Evolutionary conservation across 2,888 invertebrate species (phyloP), one percentile per base, ranked within the genome.

Genomic region (Dendrolimus pini): DNA sequence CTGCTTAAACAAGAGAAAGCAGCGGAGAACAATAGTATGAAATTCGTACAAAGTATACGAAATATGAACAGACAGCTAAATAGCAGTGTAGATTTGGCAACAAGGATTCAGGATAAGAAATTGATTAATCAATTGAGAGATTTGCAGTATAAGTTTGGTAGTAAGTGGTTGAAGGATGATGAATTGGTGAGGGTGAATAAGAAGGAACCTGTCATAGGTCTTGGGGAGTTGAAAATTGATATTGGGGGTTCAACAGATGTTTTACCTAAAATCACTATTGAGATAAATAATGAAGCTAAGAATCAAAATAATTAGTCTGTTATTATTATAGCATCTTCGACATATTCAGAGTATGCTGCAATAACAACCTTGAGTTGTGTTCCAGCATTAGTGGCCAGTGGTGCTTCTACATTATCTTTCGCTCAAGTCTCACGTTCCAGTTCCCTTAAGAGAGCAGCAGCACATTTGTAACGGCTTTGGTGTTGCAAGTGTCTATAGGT

Each of bases 111-210:
- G 8, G 84, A 85, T 62, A 66, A 77, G 54, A 81, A 77, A 56
- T 82, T 81, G 77, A 74, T 86, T 7, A 72, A 74, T 18, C 80
- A 79, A 13, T 66, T 86, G 2, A 71, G 77, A 56, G 59, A 62
- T 0, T 64, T 81, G 59, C 80, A 85, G 61, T 67, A 65, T 2
- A 57, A 66, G 1, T 76, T 82, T 0, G 79, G 82, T 0, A 55
- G 63, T 0, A 66, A 70, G 13, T 56, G 87, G 3, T 54, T 88
- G 47, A 78, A 69, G 13, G 71, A 79, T 0, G 68, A 76, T 12
- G 87, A 88, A 61, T 59, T 82, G 12, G 62, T 64, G 2, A 60
- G 69, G 14, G 52, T 79, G 2, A 72, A 68, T 58, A 69, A 66
- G 14, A 61, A 59, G 1, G 61, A 70, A n/a, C 61, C 70, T 1